Evolutionary conservation across 2,888 invertebrate species (phyloP).

Genomic region (Perdita meconis): DNA sequence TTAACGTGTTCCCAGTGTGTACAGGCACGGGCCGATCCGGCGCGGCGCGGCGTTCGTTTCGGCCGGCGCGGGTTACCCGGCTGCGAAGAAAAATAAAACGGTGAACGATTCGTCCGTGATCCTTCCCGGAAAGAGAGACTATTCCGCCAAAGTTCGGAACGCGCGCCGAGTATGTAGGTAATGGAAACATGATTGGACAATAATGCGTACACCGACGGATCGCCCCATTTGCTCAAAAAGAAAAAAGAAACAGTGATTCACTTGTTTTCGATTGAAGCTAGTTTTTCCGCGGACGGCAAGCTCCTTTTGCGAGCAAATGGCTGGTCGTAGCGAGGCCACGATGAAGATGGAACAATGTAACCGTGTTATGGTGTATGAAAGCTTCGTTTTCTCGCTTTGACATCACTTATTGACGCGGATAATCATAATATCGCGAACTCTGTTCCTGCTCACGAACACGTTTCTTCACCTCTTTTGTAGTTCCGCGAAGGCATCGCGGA

Average conservation of each 20-base stretch:
- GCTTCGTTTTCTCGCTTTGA: constrained; percentile 28
- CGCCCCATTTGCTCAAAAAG: not conserved
- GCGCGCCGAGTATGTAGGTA: constrained; percentile 18
- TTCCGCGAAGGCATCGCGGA: no score
- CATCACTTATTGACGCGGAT: constrained; percentile 8
- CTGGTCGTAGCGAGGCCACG: constrained; percentile 7
- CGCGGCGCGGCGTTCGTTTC: no score
- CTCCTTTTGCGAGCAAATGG: not conserved
- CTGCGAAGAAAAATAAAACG: constrained; percentile 11
- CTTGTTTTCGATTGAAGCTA: constrained; percentile 5
- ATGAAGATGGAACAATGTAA: constrained; percentile 7
- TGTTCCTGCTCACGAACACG: not conserved
- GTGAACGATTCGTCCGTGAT: not conserved
- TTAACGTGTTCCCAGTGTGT: constrained; percentile 36
- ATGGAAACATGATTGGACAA: not conserved
- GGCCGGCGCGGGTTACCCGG: not conserved
- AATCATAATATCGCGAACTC: constrained; percentile 4
- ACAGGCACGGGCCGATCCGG: constrained; percentile 17
- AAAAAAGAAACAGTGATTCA: constrained; percentile 9
- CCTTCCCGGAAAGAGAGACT: not conserved
- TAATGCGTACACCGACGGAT: constrained; percentile 14
- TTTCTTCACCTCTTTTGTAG: not conserved
- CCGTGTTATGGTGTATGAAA: constrained; percentile 26
- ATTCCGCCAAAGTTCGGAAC: not conserved
- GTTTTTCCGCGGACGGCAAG: no score